phyloP scores from a whole-genome alignment of 2,797 vertebrate species.

The Anisognathus igniventris region DNA sequence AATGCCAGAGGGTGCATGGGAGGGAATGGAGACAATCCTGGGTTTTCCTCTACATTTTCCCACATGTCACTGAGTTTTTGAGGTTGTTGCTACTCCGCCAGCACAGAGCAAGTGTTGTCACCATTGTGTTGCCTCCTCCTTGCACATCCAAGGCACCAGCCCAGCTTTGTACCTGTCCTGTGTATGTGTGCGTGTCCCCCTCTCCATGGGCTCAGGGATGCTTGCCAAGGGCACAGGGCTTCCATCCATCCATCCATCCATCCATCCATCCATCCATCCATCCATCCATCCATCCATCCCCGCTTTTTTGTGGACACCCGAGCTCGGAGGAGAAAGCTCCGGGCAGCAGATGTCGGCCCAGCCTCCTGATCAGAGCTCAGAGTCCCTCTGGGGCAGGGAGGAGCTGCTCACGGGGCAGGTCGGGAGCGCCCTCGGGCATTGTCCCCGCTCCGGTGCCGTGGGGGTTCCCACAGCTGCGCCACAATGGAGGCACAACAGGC shows the following conservation, averaged over 20 bases:
- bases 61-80: neutral
- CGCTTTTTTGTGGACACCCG: neutral
- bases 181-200: neutral
- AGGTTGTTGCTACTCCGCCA: neutral
- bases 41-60: neutral
- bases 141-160: neutral
- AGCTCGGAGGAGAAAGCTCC: neutral
- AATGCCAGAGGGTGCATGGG: rapidly evolving
- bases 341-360: conserved; percentile 17
- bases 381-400: neutral
- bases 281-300: neutral
- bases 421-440: conserved; percentile 36
- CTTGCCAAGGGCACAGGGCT: neutral
- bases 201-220: neutral
- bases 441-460: neutral
- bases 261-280: neutral
- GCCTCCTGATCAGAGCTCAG: neutral
- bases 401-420: neutral
- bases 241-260: neutral
- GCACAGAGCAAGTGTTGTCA: neutral
- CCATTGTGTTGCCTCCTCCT: neutral
- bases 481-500: conserved; percentile 70
- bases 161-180: neutral
- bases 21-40: neutral
- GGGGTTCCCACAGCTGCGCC: conserved; percentile 69